Evolutionary conservation across 2,888 invertebrate genomes (phyloP), one percentile per base, ranked within the genome.

Genomic region (Laothoe populi): DNA sequence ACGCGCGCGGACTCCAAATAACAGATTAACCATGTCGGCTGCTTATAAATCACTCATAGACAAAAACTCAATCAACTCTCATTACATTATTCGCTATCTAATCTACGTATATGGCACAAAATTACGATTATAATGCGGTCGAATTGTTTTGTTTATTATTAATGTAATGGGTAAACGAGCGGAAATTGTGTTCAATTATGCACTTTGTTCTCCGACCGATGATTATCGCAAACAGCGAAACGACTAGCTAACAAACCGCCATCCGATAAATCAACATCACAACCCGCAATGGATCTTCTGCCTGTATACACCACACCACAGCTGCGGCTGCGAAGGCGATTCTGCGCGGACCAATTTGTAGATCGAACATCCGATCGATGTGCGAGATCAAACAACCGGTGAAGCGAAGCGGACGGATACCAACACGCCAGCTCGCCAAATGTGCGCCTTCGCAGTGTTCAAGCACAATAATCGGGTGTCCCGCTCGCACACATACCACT

Each of bases 111-210:
- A 38, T 45, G 26, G 35, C 35, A 38, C 11, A 38, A 46, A 49
- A 62, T 53, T 61, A 59, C 48, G 57, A 64, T 61, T 40, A 59
- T 40, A 63, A 65, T 65, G 57, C 4, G 11, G 11, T 35, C 35
- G 64, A 60, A 63, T 64, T 63, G 49, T 60, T 60, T 53, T 35
- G 53, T 53, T 62, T 62, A 58, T 63, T 63, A 70, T 70, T 78
- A 71, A 73, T 75, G 72, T 81, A 81, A 82, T 81, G 73, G 77
- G 81, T 81, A 77, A 81, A 80, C 79, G 77, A 78, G 82, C 82
- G 87, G 85, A 87, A 83, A 87, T 88, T 87, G 78, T 76, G 75
- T 79, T 77, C 73, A 78, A 82, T 83, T 78, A 79, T 81, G 76
- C 74, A 74, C 71, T 77, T 74, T 70, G 76, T 77, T 78, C 73